Percentiles rank a stretch among this genome's conserved stretches.
Evolutionary conservation across 1,140 invertebrate species (phyloP).

Genomic region (Lethrus apterus): DNA sequence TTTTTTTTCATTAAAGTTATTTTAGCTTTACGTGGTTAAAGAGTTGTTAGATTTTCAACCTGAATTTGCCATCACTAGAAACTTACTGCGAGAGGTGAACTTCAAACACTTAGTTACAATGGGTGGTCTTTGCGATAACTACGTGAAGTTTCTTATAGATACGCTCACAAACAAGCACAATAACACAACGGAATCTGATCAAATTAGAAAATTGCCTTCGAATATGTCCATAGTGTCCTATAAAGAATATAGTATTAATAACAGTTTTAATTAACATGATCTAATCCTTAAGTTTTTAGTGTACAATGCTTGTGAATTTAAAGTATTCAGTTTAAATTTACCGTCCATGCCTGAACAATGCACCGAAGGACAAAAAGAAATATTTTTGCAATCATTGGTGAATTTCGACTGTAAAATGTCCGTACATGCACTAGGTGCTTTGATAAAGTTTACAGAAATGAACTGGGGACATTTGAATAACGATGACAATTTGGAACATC

Average conservation of each 20-base stretch:
- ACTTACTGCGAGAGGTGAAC: conserved; percentile 54
- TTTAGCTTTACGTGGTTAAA: conserved; percentile 51
- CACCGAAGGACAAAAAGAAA: conserved; percentile 50
- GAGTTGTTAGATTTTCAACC: conserved; percentile 54
- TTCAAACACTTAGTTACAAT: conserved; percentile 52
- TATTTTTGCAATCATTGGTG: conserved; percentile 60
- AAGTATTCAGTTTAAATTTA: conserved; percentile 53
- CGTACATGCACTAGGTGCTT: conserved; percentile 63
- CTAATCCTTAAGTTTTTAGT: conserved; percentile 38
- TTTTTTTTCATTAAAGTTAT: conserved; percentile 13
- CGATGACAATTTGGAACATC: neutral
- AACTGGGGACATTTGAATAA: conserved; percentile 45
- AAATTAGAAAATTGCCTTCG: conserved; percentile 30
- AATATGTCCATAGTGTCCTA: conserved; percentile 48
- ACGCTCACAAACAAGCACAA: conserved; percentile 25
- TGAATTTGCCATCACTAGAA: conserved; percentile 50
- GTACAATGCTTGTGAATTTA: conserved; percentile 53
- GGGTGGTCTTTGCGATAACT: conserved; percentile 43
- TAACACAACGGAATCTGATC: conserved; percentile 29
- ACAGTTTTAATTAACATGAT: conserved; percentile 19
- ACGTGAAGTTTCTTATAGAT: conserved; percentile 44
- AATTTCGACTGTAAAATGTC: conserved; percentile 59
- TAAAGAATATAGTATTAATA: conserved; percentile 48
- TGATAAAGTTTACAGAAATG: conserved; percentile 66
- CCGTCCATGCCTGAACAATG: conserved; percentile 51